Conservation (phyloP, 2,888 invertebrate genomes). For the Quadroppia sp. region DNA sequence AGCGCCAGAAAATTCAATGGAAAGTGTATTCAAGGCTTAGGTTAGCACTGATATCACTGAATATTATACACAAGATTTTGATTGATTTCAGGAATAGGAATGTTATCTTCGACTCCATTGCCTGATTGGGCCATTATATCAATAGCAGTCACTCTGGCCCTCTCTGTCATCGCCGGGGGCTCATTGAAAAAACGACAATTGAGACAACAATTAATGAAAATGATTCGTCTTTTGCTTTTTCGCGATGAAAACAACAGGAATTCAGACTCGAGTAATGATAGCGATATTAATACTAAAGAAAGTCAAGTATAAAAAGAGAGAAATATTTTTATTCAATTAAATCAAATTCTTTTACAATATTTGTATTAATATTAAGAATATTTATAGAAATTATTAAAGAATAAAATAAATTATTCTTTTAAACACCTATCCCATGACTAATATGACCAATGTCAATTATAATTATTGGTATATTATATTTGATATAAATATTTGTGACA, state of each 20-base stretch:
- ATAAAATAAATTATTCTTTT: too few relatives aligned
- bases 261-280: neutral
- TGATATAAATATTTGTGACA: too few relatives aligned
- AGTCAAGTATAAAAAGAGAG: neutral
- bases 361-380: too few relatives aligned
- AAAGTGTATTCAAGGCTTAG: slow-evolving; percentile 23
- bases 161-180: slow-evolving; percentile 31
- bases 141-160: slow-evolving; percentile 5
- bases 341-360: too few relatives aligned
- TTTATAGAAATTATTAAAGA: too few relatives aligned
- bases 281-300: neutral
- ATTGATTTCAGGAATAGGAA: neutral
- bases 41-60: neutral
- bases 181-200: slow-evolving; percentile 7
- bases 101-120: neutral
- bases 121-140: slow-evolving; percentile 40
- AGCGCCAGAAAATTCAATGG: slow-evolving; percentile 35
- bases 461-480: too few relatives aligned
- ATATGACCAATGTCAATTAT: too few relatives aligned
- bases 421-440: too few relatives aligned
- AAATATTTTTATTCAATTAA: neutral
- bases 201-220: neutral
- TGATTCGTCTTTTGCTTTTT: neutral
- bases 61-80: neutral
- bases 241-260: neutral